A percentile compares a stretch with the other conserved stretches of the same genome.
Evolutionary conservation across 2,113 vertebrate genomes (phyloP).

Genomic region (Trichechus manatus): DNA sequence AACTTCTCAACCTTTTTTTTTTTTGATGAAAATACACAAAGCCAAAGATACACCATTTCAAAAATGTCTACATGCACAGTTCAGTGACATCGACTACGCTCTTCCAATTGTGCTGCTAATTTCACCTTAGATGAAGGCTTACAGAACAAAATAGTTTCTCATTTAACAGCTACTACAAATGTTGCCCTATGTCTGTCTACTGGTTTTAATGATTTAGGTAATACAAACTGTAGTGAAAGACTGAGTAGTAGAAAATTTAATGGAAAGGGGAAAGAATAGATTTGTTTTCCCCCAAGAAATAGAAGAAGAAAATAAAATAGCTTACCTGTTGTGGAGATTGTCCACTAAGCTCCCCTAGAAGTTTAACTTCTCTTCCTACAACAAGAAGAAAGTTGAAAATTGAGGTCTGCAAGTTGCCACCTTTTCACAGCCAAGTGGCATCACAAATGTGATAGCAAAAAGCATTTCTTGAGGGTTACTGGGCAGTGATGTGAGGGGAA

Average conservation of each 20-base stretch:
- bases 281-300: background rate
- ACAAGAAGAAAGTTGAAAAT: conserved; percentile 64
- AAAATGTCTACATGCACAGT: no score
- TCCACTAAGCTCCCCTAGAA: conserved; percentile 74
- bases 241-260: background rate
- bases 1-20: no score
- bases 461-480: accelerated
- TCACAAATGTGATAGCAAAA: background rate
- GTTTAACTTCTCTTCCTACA: conserved; percentile 81
- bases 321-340: conserved; percentile 80
- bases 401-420: conserved; percentile 19
- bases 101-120: no score
- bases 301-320: background rate
- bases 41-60: no score
- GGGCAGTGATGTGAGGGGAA: background rate
- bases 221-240: background rate
- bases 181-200: background rate
- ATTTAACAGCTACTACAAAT: no score
- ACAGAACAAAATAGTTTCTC: no score
- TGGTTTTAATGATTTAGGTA: background rate
- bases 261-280: background rate
- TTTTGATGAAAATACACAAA: no score
- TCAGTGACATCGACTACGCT: no score
- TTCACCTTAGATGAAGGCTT: no score
- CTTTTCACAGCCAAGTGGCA: background rate